Conservation (phyloP, 2,888 invertebrate genomes). For the Caenorhabditis doughertyi region DNA sequence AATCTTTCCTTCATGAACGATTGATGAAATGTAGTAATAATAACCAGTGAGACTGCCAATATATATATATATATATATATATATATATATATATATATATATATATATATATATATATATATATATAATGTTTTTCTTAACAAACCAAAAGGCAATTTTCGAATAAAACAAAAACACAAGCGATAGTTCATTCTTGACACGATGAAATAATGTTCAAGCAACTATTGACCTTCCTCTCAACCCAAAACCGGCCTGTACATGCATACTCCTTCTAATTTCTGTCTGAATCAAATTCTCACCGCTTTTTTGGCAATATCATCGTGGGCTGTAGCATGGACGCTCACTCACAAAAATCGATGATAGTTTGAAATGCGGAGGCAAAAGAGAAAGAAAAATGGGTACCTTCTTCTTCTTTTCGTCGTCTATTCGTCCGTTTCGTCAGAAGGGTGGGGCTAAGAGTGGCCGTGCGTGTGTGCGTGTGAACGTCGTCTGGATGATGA, state of each 20-base stretch:
- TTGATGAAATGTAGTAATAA: too few species aligned
- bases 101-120: too few species aligned
- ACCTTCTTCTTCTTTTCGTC: slow-evolving; percentile 50
- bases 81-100: too few species aligned
- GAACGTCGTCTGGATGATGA: slow-evolving; percentile 45
- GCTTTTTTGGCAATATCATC: slow-evolving; percentile 18
- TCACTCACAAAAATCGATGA: slow-evolving; percentile 43
- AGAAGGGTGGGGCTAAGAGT: slow-evolving; percentile 25
- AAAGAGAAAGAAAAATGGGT: slow-evolving; percentile 59
- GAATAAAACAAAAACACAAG: too few species aligned
- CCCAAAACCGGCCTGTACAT: not conserved
- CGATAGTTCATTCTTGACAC: not conserved
- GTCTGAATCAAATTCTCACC: slow-evolving; percentile 23
- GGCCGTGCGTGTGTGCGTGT: slow-evolving; percentile 30
- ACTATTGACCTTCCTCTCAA: not conserved
- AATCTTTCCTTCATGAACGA: too few species aligned
- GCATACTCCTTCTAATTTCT: not conserved
- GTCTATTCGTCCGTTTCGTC: slow-evolving; percentile 25
- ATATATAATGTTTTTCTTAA: too few species aligned
- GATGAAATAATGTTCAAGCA: not conserved
- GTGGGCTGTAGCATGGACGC: slow-evolving; percentile 16
- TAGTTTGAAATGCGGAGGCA: slow-evolving; percentile 36
- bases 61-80: too few species aligned
- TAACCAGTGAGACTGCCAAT: too few species aligned
- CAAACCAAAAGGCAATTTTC: too few species aligned